Conservation (phyloP, 2,888 invertebrate species). For the Apamea monoglypha region DNA sequence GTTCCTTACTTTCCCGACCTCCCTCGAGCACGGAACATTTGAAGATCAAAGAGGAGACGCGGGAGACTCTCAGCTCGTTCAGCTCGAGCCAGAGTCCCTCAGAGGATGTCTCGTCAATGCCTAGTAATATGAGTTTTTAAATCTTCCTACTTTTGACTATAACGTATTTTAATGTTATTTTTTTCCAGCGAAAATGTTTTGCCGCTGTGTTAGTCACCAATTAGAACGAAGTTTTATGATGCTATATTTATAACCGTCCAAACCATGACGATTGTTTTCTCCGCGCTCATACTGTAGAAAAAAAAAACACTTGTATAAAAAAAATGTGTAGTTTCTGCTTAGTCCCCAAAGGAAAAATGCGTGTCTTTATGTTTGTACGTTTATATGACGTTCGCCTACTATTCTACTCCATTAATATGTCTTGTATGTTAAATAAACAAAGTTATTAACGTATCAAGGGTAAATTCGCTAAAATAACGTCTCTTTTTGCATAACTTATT, state of each 20-base stretch:
- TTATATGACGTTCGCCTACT: background rate
- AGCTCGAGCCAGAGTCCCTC: slow-evolving; percentile 94
- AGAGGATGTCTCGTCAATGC: slow-evolving; percentile 85
- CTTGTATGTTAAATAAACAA: slow-evolving; percentile 14
- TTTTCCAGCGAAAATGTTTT: background rate
- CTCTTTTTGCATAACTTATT: slow-evolving; percentile 10
- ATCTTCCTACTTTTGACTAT: background rate
- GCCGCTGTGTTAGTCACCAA: background rate
- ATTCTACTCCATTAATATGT: background rate
- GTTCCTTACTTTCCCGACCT: slow-evolving; percentile 76
- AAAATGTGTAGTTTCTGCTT: background rate
- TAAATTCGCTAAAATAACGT: background rate
- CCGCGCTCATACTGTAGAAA: background rate
- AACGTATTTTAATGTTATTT: background rate
- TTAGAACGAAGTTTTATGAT: background rate
- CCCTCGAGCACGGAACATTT: slow-evolving; percentile 87
- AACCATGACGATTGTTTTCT: background rate
- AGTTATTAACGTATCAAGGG: slow-evolving; percentile 9
- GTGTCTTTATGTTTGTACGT: background rate
- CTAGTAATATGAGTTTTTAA: slow-evolving; percentile 85
- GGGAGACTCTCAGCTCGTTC: slow-evolving; percentile 94
- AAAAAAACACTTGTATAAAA: background rate
- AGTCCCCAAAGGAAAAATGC: background rate
- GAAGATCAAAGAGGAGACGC: slow-evolving; percentile 93
- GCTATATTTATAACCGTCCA: background rate